These are phyloP conservation scores for Lutraria lutraria DNA, from an alignment of 2,888 invertebrate species.

Conservation along the genomic window DNA sequence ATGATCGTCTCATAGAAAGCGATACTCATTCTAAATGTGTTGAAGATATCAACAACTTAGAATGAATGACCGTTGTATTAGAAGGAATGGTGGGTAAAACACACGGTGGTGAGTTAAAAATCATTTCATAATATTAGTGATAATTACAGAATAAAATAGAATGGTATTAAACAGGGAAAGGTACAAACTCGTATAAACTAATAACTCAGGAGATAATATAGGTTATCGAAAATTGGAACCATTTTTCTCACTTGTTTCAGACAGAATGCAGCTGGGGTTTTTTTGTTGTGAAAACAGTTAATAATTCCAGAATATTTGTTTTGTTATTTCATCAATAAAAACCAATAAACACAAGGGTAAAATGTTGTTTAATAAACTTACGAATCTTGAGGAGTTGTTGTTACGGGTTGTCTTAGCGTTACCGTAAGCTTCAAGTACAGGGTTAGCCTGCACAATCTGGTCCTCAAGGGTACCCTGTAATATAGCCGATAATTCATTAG, in stretches of 20 bases:
- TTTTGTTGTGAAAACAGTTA: no score
- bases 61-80: neutral
- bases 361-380: slow-evolving; percentile 90
- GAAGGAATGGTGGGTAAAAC: slow-evolving; percentile 7
- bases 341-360: neutral
- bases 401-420: slow-evolving; percentile 90
- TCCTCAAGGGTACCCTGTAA: slow-evolving; percentile 91
- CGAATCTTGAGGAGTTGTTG: slow-evolving; percentile 99
- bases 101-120: neutral
- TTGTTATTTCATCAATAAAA: no score
- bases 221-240: no score
- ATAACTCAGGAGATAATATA: no score
- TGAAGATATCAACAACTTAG: neutral
- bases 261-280: no score
- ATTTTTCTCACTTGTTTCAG: no score
- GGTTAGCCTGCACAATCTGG: slow-evolving; percentile 99
- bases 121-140: slow-evolving; percentile 17
- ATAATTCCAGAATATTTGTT: no score
- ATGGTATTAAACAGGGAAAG: neutral
- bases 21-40: neutral
- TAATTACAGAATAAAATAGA: neutral
- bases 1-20: neutral
- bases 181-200: no score
- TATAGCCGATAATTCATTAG: neutral
- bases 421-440: slow-evolving; percentile 86